These are phyloP conservation scores for Acromyrmex heyeri DNA, from an alignment of 1,140 invertebrate species.

Conservation along the genomic window DNA sequence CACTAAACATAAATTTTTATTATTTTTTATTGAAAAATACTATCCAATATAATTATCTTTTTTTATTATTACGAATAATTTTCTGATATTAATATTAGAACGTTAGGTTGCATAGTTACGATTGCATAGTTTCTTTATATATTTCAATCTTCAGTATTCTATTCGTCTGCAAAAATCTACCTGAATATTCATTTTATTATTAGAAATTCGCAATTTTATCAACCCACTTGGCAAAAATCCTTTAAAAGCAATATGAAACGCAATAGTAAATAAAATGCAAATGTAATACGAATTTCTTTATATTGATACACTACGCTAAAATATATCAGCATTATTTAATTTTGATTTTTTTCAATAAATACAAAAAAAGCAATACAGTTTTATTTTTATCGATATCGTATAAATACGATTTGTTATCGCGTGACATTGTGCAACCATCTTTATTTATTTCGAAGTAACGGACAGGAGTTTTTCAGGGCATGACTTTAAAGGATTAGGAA, in stretches of 20 bases:
- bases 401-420: neutral
- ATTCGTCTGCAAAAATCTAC: neutral
- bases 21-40: neutral
- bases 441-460: neutral
- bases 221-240: neutral
- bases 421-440: neutral
- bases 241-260: neutral
- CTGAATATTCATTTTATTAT: neutral
- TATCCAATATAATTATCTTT: neutral
- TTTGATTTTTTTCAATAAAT: constrained; percentile 3
- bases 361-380: neutral
- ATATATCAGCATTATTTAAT: neutral
- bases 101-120: neutral
- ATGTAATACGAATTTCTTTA: neutral
- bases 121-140: neutral
- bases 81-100: neutral
- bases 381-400: constrained; percentile 7
- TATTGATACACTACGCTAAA: neutral
- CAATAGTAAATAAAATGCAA: constrained; percentile 10
- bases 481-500: constrained; percentile 70
- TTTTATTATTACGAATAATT: neutral
- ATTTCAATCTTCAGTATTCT: neutral
- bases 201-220: neutral
- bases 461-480: constrained; percentile 26
- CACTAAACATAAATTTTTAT: neutral